A percentile compares a stretch with the other conserved stretches of the same genome.
phyloP scores from a whole-genome alignment of 2,113 vertebrate species.

The Erpornis zantholeuca region DNA sequence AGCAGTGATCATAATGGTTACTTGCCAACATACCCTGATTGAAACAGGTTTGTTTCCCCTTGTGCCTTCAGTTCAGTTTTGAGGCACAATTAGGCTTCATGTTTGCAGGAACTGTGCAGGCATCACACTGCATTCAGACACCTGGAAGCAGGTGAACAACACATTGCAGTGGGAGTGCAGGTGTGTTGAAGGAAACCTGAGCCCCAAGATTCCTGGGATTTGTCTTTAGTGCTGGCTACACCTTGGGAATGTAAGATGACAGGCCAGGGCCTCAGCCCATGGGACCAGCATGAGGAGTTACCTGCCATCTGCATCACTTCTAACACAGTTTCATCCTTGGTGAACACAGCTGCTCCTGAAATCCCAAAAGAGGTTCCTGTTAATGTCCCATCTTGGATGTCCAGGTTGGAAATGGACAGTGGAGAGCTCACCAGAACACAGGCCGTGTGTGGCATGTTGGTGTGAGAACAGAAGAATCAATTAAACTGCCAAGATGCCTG shows the following conservation, averaged over 20 bases:
- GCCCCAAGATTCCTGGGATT: neutral
- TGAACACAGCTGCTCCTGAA: constrained; percentile 36
- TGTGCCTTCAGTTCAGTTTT: neutral
- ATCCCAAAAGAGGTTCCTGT: neutral
- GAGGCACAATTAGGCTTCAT: neutral
- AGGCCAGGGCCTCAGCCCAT: neutral
- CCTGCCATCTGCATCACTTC: constrained; percentile 32
- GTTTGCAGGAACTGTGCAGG: neutral
- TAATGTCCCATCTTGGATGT: neutral
- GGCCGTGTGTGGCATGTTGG: neutral
- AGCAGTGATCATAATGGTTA: neutral
- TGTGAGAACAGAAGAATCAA: neutral
- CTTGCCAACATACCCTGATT: neutral
- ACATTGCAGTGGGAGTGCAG: neutral
- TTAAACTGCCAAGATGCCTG: neutral
- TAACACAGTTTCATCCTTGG: neutral
- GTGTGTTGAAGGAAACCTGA: neutral
- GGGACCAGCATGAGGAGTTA: neutral
- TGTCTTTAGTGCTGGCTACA: neutral
- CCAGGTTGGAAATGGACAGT: neutral
- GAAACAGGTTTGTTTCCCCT: neutral
- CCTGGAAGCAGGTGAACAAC: neutral
- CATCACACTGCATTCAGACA: neutral
- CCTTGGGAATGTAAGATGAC: neutral
- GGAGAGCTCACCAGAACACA: neutral